A percentile compares a stretch with the other conserved stretches of the same genome.
Evolutionary conservation across 30 jellyfish, hydroid and myxozoan species (phyloP).

Genomic region (Phacellophora camtschatica): DNA sequence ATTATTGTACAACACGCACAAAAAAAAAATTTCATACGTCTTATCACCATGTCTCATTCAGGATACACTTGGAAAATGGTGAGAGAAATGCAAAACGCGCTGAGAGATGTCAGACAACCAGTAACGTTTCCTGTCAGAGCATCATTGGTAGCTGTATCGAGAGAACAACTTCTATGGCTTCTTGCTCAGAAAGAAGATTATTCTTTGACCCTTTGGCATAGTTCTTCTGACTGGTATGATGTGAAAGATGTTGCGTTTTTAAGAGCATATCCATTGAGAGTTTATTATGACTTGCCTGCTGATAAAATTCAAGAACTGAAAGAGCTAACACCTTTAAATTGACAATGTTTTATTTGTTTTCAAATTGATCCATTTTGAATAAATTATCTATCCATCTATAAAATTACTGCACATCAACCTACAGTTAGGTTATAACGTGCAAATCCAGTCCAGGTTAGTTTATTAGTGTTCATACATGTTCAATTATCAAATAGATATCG

Average conservation of each 20-base stretch:
- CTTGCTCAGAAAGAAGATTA: conserved; percentile 24
- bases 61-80: conserved; percentile 93
- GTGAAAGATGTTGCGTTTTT: conserved; percentile 44
- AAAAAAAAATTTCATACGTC: no score
- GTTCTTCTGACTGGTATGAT: conserved; percentile 62
- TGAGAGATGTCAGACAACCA: conserved; percentile 22
- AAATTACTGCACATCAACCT: no score
- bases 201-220: conserved; percentile 89
- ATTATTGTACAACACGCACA: no score
- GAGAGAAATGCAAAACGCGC: conserved; percentile 42
- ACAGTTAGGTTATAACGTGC: no score
- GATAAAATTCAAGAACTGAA: neutral
- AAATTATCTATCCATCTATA: no score
- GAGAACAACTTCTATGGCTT: conserved; percentile 77
- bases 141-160: conserved; percentile 65
- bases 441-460: no score
- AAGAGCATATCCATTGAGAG: conserved; percentile 47
- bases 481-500: no score
- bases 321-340: neutral
- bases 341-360: no score
- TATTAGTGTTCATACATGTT: no score
- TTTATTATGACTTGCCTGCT: conserved; percentile 83
- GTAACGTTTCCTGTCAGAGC: conserved; percentile 96
- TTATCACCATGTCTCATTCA: no score
- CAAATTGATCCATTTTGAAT: no score